phyloP scores from a whole-genome alignment of 2,888 invertebrate genomes.

The Scaptomyza flava region DNA sequence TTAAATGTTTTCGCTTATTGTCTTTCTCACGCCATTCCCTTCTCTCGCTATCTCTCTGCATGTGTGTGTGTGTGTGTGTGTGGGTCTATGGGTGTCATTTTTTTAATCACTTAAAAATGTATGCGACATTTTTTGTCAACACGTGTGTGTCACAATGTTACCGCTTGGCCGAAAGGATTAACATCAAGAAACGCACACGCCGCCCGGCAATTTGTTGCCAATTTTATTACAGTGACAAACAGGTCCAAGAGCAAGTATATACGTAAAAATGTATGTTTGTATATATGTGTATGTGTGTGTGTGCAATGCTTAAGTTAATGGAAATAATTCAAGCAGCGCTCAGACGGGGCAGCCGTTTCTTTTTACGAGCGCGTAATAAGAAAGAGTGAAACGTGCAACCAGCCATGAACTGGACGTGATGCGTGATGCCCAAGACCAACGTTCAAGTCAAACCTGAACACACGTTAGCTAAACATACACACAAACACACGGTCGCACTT shows the following conservation, averaged over 20 bases:
- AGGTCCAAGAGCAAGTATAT: conserved; percentile 38
- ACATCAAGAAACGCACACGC: conserved; percentile 46
- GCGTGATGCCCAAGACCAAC: conserved; percentile 33
- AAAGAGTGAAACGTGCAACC: conserved; percentile 69
- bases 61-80: conserved; percentile 2
- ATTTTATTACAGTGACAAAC: conserved; percentile 79
- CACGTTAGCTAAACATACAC: conserved; percentile 49
- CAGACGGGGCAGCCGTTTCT: conserved; percentile 60
- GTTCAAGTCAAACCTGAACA: conserved; percentile 35
- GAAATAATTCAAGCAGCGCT: conserved; percentile 64
- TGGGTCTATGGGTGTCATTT: conserved; percentile 37
- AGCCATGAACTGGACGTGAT: conserved; percentile 66
- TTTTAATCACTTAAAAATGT: conserved; percentile 79
- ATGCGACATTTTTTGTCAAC: conserved; percentile 56
- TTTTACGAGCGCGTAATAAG: conserved; percentile 80
- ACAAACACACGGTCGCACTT: conserved; percentile 11
- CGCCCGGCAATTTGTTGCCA: conserved; percentile 71
- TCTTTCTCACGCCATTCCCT: conserved; percentile 18
- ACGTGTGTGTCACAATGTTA: conserved; percentile 75
- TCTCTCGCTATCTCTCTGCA: not conserved
- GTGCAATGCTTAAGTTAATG: conserved; percentile 71
- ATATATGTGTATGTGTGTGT: conserved; percentile 11
- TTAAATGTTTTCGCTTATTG: conserved; percentile 72
- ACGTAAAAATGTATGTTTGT: conserved; percentile 10
- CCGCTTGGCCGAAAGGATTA: conserved; percentile 62